These are phyloP conservation scores for Auanema sp. DNA, from an alignment of 2,888 invertebrate species.

Conservation along the genomic window DNA sequence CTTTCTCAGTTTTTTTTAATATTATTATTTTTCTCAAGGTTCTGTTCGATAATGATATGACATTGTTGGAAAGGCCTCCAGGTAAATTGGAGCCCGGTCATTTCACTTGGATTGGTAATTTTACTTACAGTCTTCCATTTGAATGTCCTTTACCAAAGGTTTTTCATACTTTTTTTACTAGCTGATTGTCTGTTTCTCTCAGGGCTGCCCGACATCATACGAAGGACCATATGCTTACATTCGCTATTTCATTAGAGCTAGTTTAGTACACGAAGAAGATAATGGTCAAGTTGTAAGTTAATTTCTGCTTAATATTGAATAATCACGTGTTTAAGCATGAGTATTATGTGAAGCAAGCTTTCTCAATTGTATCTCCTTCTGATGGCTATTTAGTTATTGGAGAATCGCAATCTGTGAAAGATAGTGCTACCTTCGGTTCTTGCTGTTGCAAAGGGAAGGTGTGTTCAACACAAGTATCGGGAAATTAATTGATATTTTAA, in stretches of 20 bases:
- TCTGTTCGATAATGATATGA: constrained; percentile 60
- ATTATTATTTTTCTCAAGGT: constrained; percentile 28
- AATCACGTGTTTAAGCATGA: constrained; percentile 41
- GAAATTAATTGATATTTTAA: constrained; percentile 18
- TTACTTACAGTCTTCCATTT: constrained; percentile 58
- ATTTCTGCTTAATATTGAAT: constrained; percentile 7
- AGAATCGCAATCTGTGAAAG: constrained; percentile 43
- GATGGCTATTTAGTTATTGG: constrained; percentile 45
- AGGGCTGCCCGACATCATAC: constrained; percentile 58
- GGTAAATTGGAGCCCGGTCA: constrained; percentile 59
- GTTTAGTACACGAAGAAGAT: constrained; percentile 53
- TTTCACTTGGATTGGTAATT: constrained; percentile 59
- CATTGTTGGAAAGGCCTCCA: constrained; percentile 62
- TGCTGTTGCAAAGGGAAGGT: constrained; percentile 58
- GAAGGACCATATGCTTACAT: constrained; percentile 60
- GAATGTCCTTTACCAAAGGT: constrained; percentile 59
- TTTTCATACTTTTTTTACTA: not conserved
- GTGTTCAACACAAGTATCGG: not conserved
- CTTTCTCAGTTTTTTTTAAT: not conserved
- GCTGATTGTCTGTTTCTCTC: not conserved
- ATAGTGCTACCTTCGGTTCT: constrained; percentile 51
- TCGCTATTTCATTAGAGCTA: constrained; percentile 59
- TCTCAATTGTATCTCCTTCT: constrained; percentile 50
- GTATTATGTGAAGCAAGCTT: constrained; percentile 57
- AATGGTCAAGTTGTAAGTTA: constrained; percentile 23